Base-by-base conservation (phyloP, 2,888 invertebrate genomes). In the Limnephilus rhombicus region DNA sequence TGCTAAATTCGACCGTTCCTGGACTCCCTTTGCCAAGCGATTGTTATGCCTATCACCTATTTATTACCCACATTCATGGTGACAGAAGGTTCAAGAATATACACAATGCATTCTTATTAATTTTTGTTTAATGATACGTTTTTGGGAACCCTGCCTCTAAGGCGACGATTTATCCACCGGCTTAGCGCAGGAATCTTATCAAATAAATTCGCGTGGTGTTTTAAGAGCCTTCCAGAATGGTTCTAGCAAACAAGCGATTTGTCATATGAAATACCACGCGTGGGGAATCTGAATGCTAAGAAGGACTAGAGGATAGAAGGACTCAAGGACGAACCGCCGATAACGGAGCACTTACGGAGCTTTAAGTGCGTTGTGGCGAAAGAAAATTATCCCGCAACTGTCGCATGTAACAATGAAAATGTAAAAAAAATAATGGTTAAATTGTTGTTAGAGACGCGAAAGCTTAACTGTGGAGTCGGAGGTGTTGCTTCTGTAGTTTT, bases 191-290 rank as follows among this genome's bases (percentile, higher is more conserved):
- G 86, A 86, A 85, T 85, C 85, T 85, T 85, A 85, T 85, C 45
- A 85, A 85, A 85, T 85, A 86, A 86, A 86, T 86, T 86, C 86
- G 29, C 13, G 86, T 29, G 86, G 86, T 86, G 86, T 45, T 86
- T 45, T 83, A 83, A 49, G 45, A 45, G 86, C 45, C 86, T 83
- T 83, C 37, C 24, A 83, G 83, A 83, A 34, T 41, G 83, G 34
- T 83, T 83, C 37, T 37, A n/a, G 24, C 83, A 83, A 83, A 83
- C 29, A 45, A 49, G 49, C 45, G 29, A 49, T 86, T 45, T 86
- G 86, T 86, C 86, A 86, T 86, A 86, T 45, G n/a, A 45, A 45
- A 86, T 37, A 49, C 41, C 86, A 49, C 45, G 41, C 29, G 86
- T 41, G 29, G 49, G 86, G 86, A 86, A 29, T 41, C 45, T 86